phyloP scores from a whole-genome alignment of 2,888 invertebrate species.

The Galeopsomyia nigrocyanea region DNA sequence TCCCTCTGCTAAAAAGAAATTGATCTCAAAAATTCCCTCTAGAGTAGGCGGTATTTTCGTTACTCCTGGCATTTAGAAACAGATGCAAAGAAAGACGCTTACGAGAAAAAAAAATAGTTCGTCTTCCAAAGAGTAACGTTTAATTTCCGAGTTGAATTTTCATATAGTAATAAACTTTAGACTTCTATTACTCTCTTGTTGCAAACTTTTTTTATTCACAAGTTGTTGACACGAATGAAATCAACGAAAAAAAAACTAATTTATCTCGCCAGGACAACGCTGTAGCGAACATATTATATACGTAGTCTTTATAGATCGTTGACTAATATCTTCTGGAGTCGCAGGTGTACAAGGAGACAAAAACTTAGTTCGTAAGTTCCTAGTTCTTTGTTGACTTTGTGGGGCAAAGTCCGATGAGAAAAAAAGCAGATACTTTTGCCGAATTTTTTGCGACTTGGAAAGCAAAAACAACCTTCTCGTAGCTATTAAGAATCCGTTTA shows the following conservation, averaged over 20 bases:
- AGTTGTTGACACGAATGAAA: slow-evolving; percentile 23
- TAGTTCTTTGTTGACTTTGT: slow-evolving; percentile 37
- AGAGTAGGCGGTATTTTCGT: slow-evolving; percentile 21
- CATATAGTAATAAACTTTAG: slow-evolving; percentile 18
- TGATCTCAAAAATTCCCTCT: slow-evolving; percentile 36
- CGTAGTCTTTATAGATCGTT: slow-evolving; percentile 20
- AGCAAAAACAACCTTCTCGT: slow-evolving; percentile 17
- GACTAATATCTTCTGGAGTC: slow-evolving; percentile 21
- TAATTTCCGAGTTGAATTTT: too few species aligned
- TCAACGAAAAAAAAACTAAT: slow-evolving; percentile 36
- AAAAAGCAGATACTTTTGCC: slow-evolving; percentile 30
- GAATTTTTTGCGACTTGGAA: slow-evolving; percentile 17
- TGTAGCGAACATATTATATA: slow-evolving; percentile 19
- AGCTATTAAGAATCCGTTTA: slow-evolving; percentile 1
- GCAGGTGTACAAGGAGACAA: slow-evolving; percentile 23
- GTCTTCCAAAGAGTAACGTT: slow-evolving; percentile 26
- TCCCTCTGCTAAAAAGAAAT: slow-evolving; percentile 14
- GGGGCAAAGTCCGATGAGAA: slow-evolving; percentile 19
- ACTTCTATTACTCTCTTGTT: slow-evolving; percentile 20
- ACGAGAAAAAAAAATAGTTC: slow-evolving; percentile 6
- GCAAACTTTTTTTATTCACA: slow-evolving; percentile 27
- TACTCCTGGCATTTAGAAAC: slow-evolving; percentile 17
- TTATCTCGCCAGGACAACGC: slow-evolving; percentile 17
- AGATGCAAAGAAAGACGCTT: background rate
- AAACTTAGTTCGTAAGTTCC: slow-evolving; percentile 38